These are phyloP conservation scores for Emys orbicularis DNA, from an alignment of 2,797 vertebrate genomes.

Conservation along the genomic window DNA sequence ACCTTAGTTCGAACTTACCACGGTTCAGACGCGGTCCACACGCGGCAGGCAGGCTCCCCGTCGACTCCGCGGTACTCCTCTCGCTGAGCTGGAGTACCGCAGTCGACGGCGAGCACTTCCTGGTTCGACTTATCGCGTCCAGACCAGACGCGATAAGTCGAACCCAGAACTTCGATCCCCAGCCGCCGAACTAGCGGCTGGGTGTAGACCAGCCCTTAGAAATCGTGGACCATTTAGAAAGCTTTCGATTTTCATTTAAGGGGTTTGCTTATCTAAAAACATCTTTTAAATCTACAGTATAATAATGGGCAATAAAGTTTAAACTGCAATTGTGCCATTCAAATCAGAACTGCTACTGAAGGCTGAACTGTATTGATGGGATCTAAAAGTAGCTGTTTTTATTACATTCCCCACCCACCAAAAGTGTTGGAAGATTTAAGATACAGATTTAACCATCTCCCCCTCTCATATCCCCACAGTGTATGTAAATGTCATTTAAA, in stretches of 20 bases:
- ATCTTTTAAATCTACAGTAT: constrained; percentile 5
- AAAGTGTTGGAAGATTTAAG: neutral
- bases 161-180: too few species aligned
- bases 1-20: too few species aligned
- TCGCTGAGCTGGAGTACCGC: too few species aligned
- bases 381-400: neutral
- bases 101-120: too few species aligned
- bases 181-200: too few species aligned
- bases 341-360: neutral
- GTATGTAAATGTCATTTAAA: neutral
- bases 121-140: too few species aligned
- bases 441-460: neutral
- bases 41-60: too few species aligned
- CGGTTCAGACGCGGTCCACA: too few species aligned
- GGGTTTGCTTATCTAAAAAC: neutral
- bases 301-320: neutral
- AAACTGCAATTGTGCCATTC: neutral
- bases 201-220: too few species aligned
- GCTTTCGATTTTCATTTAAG: neutral
- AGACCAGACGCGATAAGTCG: too few species aligned
- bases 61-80: too few species aligned
- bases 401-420: neutral
- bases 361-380: neutral
- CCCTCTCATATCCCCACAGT: fast-evolving
- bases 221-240: fast-evolving